Percentiles rank a stretch among this genome's conserved stretches.
Conservation (phyloP, 2,888 invertebrate genomes). For the Crepidodera aurea region DNA sequence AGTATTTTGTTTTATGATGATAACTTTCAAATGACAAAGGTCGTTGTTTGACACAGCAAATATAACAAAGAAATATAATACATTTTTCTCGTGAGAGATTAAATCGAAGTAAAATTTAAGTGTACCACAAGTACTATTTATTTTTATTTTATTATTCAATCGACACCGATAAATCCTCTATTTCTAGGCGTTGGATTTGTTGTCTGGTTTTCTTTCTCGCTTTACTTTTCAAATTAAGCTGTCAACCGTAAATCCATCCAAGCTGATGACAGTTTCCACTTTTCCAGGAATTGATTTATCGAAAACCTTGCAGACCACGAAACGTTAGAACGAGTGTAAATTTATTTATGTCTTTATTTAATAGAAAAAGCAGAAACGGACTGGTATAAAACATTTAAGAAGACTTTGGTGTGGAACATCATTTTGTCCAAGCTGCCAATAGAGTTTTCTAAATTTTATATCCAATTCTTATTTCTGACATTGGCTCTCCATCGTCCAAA, state of each 20-base stretch:
- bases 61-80: too few relatives aligned
- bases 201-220: background rate
- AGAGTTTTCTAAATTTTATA: too few relatives aligned
- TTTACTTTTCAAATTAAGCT: slow-evolving; percentile 43
- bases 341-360: slow-evolving; percentile 2
- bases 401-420: too few relatives aligned
- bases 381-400: too few relatives aligned
- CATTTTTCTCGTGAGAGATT: too few relatives aligned
- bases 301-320: slow-evolving; percentile 37
- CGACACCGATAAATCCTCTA: slow-evolving; percentile 2
- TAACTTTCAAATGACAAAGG: too few relatives aligned
- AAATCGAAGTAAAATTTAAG: too few relatives aligned
- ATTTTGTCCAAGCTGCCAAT: too few relatives aligned
- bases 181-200: background rate
- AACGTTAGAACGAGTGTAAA: background rate
- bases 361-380: background rate
- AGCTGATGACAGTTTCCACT: slow-evolving; percentile 47
- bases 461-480: too few relatives aligned
- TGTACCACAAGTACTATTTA: background rate
- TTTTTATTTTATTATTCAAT: slow-evolving; percentile 1
- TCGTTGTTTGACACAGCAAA: too few relatives aligned
- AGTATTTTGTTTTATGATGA: too few relatives aligned
- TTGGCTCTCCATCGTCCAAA: too few relatives aligned
- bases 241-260: slow-evolving; percentile 48
- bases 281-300: slow-evolving; percentile 46